These are phyloP conservation scores for Enteromius thamalakanensis DNA, from an alignment of 2,797 vertebrate genomes.

Conservation along the genomic window DNA sequence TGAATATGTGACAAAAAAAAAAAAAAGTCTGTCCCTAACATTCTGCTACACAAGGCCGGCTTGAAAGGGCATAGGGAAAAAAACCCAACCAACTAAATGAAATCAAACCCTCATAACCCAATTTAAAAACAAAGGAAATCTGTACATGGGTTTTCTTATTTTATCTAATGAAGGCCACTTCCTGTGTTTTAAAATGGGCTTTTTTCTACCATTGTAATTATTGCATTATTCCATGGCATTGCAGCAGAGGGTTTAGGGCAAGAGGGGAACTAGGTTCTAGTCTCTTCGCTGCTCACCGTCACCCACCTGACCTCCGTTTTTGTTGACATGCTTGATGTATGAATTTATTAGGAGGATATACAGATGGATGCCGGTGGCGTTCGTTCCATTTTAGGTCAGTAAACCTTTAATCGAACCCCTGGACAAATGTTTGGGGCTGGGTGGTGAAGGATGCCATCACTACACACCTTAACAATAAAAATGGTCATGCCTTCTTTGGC, in stretches of 20 bases:
- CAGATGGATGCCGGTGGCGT: slow-evolving; percentile 6
- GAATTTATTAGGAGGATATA: slow-evolving; percentile 9
- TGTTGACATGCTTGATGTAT: slow-evolving; percentile 24
- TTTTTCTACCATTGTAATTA: slow-evolving; percentile 70
- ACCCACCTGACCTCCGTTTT: background rate
- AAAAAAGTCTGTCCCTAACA: background rate
- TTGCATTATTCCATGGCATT: slow-evolving; percentile 75
- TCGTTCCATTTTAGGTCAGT: slow-evolving; percentile 16
- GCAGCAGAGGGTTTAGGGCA: slow-evolving; percentile 49
- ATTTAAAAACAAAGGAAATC: slow-evolving; percentile 60
- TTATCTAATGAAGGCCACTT: slow-evolving; percentile 78
- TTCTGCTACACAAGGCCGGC: slow-evolving; percentile 38
- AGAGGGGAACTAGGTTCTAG: background rate
- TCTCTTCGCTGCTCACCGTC: background rate
- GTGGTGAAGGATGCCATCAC: slow-evolving; percentile 26
- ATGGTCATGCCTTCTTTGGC: slow-evolving; percentile 61
- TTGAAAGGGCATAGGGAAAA: slow-evolving; percentile 47
- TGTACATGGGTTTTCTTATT: slow-evolving; percentile 67
- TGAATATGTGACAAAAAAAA: slow-evolving; percentile 5
- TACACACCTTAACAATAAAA: slow-evolving; percentile 30
- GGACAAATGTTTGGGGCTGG: slow-evolving; percentile 11
- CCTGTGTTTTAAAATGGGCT: slow-evolving; percentile 61
- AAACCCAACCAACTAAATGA: slow-evolving; percentile 63
- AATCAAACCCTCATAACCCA: slow-evolving; percentile 67
- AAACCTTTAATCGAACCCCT: slow-evolving; percentile 9